These are phyloP conservation scores for Xenopus borealis DNA, from an alignment of 2,113 vertebrate genomes.

Conservation along the genomic window DNA sequence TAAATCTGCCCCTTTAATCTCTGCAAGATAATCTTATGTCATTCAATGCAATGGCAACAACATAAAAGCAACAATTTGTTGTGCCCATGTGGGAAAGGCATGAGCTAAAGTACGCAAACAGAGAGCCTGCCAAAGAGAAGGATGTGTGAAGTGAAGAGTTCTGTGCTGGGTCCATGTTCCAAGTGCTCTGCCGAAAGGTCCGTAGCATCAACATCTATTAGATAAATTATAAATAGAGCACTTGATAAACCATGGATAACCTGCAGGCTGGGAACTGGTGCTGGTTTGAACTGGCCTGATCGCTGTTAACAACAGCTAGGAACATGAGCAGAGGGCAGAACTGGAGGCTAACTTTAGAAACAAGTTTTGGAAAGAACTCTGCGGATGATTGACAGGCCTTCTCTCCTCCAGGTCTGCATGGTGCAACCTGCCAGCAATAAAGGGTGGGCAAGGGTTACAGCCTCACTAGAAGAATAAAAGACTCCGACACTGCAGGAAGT, in stretches of 20 bases:
- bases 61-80: too few relatives aligned
- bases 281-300: slow-evolving; percentile 29
- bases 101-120: too few relatives aligned
- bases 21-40: too few relatives aligned
- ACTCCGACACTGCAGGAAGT: not conserved
- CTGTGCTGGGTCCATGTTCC: not conserved
- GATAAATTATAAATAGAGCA: slow-evolving; percentile 15
- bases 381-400: slow-evolving; percentile 16
- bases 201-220: not conserved
- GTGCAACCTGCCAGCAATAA: slow-evolving; percentile 4
- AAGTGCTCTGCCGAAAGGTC: not conserved
- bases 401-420: slow-evolving; percentile 25
- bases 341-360: slow-evolving; percentile 30
- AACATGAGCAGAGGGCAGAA: slow-evolving; percentile 5
- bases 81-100: too few relatives aligned
- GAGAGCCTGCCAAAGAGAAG: not conserved
- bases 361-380: slow-evolving; percentile 27
- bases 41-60: too few relatives aligned
- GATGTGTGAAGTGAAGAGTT: not conserved
- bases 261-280: slow-evolving; percentile 1
- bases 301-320: slow-evolving; percentile 25
- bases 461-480: not conserved
- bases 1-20: too few relatives aligned
- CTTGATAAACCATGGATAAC: slow-evolving; percentile 13
- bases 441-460: not conserved